Percentiles rank a stretch among this genome's conserved stretches.
phyloP scores from a whole-genome alignment of 2,113 vertebrate species.

The Entelurus aequoreus region DNA sequence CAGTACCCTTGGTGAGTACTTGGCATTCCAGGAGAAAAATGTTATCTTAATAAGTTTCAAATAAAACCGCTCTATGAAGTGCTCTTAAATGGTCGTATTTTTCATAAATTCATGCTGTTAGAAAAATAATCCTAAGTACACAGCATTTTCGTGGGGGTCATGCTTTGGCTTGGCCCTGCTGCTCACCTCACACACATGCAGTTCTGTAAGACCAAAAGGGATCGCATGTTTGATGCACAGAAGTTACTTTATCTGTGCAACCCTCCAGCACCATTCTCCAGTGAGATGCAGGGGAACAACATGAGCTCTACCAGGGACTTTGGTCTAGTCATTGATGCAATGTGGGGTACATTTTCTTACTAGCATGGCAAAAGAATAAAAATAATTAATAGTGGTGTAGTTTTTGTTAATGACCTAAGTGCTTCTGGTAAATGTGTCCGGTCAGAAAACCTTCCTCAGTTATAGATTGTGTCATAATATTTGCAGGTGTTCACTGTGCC shows the following conservation, averaged over 20 bases:
- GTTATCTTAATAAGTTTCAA: conserved; percentile 45
- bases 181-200: conserved; percentile 37
- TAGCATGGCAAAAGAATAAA: conserved; percentile 30
- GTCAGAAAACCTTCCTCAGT: conserved; percentile 8
- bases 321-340: conserved; percentile 44
- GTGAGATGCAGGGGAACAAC: conserved; percentile 52
- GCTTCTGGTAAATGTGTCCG: conserved; percentile 40
- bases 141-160: conserved; percentile 45
- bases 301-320: conserved; percentile 47
- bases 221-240: conserved; percentile 48
- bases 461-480: conserved; percentile 14
- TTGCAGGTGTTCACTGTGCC: conserved; percentile 30
- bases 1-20: neutral
- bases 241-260: conserved; percentile 64
- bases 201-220: conserved; percentile 31
- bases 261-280: conserved; percentile 50
- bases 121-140: conserved; percentile 55
- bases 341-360: conserved; percentile 51
- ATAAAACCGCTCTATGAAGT: conserved; percentile 44
- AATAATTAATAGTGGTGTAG: conserved; percentile 41
- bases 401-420: conserved; percentile 52
- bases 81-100: conserved; percentile 43
- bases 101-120: conserved; percentile 30
- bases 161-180: conserved; percentile 63
- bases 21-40: conserved; percentile 12